These are phyloP conservation scores for Pheosia tremula DNA, from an alignment of 2,888 invertebrate species.

Conservation along the genomic window DNA sequence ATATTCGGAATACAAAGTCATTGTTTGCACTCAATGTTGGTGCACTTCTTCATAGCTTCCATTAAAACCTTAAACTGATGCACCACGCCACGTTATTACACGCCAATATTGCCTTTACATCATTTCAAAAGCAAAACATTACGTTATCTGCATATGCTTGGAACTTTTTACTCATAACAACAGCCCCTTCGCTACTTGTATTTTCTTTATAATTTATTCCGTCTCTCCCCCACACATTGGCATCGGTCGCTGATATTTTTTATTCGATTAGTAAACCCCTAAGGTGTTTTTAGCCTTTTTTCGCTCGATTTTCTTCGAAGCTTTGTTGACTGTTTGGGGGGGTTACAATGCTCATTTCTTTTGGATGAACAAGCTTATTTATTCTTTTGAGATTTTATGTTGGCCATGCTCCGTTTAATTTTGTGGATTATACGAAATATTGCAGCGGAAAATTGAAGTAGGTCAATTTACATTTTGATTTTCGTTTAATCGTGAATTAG, in stretches of 20 bases:
- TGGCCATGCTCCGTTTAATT: constrained; percentile 32
- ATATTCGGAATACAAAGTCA: neutral
- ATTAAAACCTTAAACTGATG: constrained; percentile 39
- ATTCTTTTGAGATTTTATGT: constrained; percentile 56
- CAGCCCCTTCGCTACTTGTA: constrained; percentile 79
- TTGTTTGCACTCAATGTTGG: neutral
- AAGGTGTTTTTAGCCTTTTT: constrained; percentile 86
- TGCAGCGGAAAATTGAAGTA: neutral
- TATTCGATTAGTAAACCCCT: constrained; percentile 86
- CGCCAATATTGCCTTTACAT: constrained; percentile 58
- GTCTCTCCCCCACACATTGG: constrained; percentile 82
- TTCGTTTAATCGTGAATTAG: too few relatives aligned
- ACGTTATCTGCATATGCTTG: constrained; percentile 74
- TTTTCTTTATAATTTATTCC: constrained; percentile 85
- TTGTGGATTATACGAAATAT: constrained; percentile 16
- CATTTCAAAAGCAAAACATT: constrained; percentile 64
- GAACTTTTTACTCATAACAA: constrained; percentile 76
- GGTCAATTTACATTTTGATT: neutral
- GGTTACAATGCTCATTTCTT: constrained; percentile 82
- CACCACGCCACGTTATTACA: constrained; percentile 43
- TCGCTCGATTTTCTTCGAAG: constrained; percentile 85
- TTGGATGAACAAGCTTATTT: constrained; percentile 81
- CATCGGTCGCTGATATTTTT: constrained; percentile 85
- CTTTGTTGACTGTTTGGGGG: constrained; percentile 83
- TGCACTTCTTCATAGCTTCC: constrained; percentile 26